Base-by-base conservation (phyloP, 2,797 vertebrate species). In the Rhinophrynus dorsalis region DNA sequence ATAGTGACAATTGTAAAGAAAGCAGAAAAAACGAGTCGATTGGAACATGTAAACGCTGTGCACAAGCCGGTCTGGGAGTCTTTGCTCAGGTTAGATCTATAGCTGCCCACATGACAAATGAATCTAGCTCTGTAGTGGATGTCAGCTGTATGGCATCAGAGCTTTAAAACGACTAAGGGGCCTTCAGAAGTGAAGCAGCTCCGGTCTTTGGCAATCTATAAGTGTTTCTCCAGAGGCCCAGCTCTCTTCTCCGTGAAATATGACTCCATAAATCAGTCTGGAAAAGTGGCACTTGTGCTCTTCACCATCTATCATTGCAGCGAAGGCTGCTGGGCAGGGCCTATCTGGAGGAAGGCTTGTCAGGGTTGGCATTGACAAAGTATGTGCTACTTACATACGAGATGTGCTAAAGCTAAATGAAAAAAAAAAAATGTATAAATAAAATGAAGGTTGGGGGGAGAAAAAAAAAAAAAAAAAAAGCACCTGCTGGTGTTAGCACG, bases 241-340 rank as follows among this genome's bases (percentile, higher is more conserved):
- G 73, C 81, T 85, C 81, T 88, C 88, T 82, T 80, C 88, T 76
- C 83, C 80, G 87, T 86, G 84, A 93, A 92, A 91, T 88, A 86
- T 83, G 89, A 85, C 79, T 73, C 91, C 90, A 95, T 96, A 93
- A 95, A 96, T 97, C 93, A 95, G 88, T 75, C 67, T 59, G 82
- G 90, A 88, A 86, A 88, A 92, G 90, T 86, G 90, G 88, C 88
- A 86, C 80, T 83, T 55, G 78, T 75, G 79, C 75, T 78, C 66
- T 55, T 84, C 87, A 80, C 86, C 86, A 89, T 90, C 87, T 78
- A 90, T 90, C 90, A 89, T 79, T 13, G 52, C 70, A 67, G 79
- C 76, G 77, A 84, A 84, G 76, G 67, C 75, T 0, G 65, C 0
- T 70, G 81, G 81, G 82, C 59, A 82, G 75, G 78, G 83, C 80